These are phyloP conservation scores for Chromis chromis DNA, from an alignment of 2,797 vertebrate genomes.

Conservation along the genomic window DNA sequence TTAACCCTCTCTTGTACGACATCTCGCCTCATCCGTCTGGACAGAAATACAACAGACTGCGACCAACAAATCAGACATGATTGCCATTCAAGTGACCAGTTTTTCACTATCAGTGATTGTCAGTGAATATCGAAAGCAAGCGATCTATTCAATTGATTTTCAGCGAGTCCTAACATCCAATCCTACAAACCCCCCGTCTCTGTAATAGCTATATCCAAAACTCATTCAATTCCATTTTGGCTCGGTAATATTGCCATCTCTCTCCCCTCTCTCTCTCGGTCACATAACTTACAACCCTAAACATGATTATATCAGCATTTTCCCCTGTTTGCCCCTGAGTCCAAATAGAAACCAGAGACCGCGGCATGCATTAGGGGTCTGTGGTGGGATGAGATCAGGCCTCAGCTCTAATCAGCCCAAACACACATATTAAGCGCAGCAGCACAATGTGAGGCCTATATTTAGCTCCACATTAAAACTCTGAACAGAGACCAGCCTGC, in stretches of 20 bases:
- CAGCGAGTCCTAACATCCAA: slow-evolving; percentile 38
- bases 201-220: slow-evolving; percentile 37
- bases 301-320: slow-evolving; percentile 78
- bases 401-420: slow-evolving; percentile 70
- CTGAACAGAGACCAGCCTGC: slow-evolving; percentile 57
- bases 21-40: slow-evolving; percentile 26
- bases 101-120: slow-evolving; percentile 26
- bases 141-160: slow-evolving; percentile 41
- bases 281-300: slow-evolving; percentile 65
- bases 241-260: slow-evolving; percentile 55
- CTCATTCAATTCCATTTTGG: slow-evolving; percentile 56
- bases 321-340: slow-evolving; percentile 54
- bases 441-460: slow-evolving; percentile 76
- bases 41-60: slow-evolving; percentile 6
- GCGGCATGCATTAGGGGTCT: slow-evolving; percentile 66
- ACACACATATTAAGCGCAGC: slow-evolving; percentile 72
- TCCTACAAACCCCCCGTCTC: slow-evolving; percentile 21
- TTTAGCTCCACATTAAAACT: slow-evolving; percentile 78
- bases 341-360: slow-evolving; percentile 73
- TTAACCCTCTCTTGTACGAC: slow-evolving; percentile 56
- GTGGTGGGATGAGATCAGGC: slow-evolving; percentile 78
- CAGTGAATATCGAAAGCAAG: slow-evolving; percentile 44
- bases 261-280: slow-evolving; percentile 22
- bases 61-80: slow-evolving; percentile 28
- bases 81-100: slow-evolving; percentile 26